Conservation (phyloP, 2,888 invertebrate species). For the Eupithecia dodoneata region DNA sequence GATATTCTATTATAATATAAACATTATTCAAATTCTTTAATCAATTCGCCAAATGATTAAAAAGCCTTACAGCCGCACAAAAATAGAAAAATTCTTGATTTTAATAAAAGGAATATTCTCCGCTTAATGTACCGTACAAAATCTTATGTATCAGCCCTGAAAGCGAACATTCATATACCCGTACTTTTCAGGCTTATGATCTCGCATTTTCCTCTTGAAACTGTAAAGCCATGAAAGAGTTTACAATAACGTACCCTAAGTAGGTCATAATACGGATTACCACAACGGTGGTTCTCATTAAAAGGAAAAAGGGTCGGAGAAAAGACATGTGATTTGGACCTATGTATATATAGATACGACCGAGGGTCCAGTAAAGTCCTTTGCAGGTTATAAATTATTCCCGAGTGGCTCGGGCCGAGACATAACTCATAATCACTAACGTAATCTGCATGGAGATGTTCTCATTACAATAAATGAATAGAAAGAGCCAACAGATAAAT, state of each 20-base stretch:
- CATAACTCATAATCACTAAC: constrained; percentile 24
- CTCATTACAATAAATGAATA: constrained; percentile 10
- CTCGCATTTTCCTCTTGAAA: constrained; percentile 7
- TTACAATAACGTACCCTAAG: constrained; percentile 51
- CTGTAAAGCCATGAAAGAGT: constrained; percentile 42
- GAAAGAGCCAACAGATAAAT: neutral
- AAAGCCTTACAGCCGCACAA: neutral
- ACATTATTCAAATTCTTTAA: neutral
- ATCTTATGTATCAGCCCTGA: neutral
- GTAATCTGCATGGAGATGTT: constrained; percentile 23
- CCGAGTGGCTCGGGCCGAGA: constrained; percentile 27
- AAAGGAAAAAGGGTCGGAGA: constrained; percentile 57
- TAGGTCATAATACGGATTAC: constrained; percentile 56
- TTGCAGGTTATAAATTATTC: constrained; percentile 64
- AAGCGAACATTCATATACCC: neutral
- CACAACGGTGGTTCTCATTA: constrained; percentile 66
- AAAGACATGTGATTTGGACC: constrained; percentile 67
- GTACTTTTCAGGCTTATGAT: neutral
- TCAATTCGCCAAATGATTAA: neutral
- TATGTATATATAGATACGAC: constrained; percentile 65
- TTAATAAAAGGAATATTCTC: neutral
- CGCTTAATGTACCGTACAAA: neutral
- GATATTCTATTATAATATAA: neutral
- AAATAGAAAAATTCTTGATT: neutral
- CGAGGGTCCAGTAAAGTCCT: constrained; percentile 63